Conservation (phyloP, 2,113 vertebrate species). For the Gopherus flavomarginatus region DNA sequence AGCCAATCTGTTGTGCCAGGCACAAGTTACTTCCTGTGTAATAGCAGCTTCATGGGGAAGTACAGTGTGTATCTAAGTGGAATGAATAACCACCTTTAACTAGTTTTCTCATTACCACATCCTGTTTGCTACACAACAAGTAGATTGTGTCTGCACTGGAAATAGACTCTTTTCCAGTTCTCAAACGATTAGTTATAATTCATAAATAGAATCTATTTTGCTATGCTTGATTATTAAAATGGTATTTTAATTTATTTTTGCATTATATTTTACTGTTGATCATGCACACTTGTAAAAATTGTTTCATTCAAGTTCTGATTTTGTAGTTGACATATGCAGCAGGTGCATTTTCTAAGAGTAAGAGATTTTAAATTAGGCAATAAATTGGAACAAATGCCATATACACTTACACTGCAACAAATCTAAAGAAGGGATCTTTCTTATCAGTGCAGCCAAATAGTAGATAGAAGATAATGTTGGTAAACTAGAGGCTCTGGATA, state of each 20-base stretch:
- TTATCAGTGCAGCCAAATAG: fast-evolving
- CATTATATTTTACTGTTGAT: fast-evolving
- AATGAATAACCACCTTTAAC: constrained; percentile 58
- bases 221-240: fast-evolving
- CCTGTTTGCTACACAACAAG: constrained; percentile 65
- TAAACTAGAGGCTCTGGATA: not conserved
- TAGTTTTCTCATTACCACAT: constrained; percentile 55
- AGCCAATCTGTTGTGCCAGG: constrained; percentile 39
- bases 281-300: fast-evolving
- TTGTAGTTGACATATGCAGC: not conserved
- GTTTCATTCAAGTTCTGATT: not conserved
- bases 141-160: not conserved
- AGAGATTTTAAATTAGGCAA: not conserved
- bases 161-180: not conserved
- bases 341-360: fast-evolving
- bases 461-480: not conserved
- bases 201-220: fast-evolving
- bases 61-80: constrained; percentile 21
- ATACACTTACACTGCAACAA: not conserved
- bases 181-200: fast-evolving
- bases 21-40: constrained; percentile 61
- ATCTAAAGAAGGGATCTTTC: not conserved
- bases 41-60: constrained; percentile 63
- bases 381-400: not conserved
- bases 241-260: fast-evolving